These are phyloP conservation scores for Meghimatium bilineatum DNA, from an alignment of 2,888 invertebrate species.

Conservation along the genomic window DNA sequence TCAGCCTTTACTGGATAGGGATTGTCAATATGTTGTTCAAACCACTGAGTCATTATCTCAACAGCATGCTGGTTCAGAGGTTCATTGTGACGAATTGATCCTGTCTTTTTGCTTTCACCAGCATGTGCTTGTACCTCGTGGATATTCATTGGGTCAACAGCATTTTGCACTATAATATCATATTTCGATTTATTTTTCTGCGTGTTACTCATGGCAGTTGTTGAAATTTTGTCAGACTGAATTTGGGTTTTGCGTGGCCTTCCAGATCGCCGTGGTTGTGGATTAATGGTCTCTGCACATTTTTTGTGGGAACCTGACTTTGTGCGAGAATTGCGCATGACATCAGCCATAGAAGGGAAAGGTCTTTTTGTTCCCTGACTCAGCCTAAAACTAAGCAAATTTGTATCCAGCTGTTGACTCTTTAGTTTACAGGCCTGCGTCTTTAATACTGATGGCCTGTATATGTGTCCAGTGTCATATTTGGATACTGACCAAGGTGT, in stretches of 20 bases:
- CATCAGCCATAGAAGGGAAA: constrained; percentile 50
- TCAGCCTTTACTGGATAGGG: constrained; percentile 71
- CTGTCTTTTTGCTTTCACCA: constrained; percentile 31
- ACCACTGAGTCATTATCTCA: constrained; percentile 70
- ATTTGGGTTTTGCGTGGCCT: constrained; percentile 44
- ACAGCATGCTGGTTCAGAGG: constrained; percentile 67
- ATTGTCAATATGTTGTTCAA: constrained; percentile 62
- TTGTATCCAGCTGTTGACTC: constrained; percentile 26
- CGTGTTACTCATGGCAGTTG: constrained; percentile 35
- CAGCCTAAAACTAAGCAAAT: constrained; percentile 29
- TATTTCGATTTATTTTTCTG: constrained; percentile 20
- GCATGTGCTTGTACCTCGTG: not conserved
- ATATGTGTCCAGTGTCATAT: not conserved
- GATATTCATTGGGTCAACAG: not conserved
- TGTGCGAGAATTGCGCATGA: constrained; percentile 26
- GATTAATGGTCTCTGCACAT: not conserved
- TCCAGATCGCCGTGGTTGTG: constrained; percentile 18
- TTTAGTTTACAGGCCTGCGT: not conserved
- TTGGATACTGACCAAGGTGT: constrained; percentile 5
- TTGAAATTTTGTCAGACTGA: constrained; percentile 54
- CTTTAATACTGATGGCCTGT: not conserved
- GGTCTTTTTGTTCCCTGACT: constrained; percentile 15
- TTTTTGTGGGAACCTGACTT: not conserved
- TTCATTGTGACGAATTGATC: constrained; percentile 64
- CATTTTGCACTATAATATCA: not conserved